Base-by-base conservation (phyloP, 2,888 invertebrate species). In the Lepidonotus clava region DNA sequence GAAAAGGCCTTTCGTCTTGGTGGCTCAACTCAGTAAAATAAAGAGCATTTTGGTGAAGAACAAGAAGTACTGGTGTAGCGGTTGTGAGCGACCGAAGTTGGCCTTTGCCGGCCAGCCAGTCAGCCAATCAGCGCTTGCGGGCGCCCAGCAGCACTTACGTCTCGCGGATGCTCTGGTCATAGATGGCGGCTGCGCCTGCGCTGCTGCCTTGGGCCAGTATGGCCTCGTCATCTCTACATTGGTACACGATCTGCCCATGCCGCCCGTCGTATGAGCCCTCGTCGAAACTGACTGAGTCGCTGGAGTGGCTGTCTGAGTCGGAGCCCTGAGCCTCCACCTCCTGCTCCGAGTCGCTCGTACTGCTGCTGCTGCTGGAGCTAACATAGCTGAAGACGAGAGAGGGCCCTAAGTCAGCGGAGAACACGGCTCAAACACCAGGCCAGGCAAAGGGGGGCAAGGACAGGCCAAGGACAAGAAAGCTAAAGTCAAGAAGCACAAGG, bases 241-340 rank as follows among this genome's bases (percentile, higher is more conserved):
- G 90, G 91, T 93, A 93, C 41, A 92, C 91, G 86, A 94, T 93
- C 89, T 92, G 91, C n/a, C 94, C 94, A 76, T 92, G 91, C n/a
- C 93, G 91, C 56, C 94, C 92, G 87, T 95, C 95, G 89, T 95
- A 95, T 6, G 94, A 94, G 4, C 94, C 95, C 90, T 95, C 95
- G 83, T 94, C 94, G 87, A 91, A 93, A 90, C 94, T 94, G 77
- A 80, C 80, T 77, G 86, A 85, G 1, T 88, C 87, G 28, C 76
- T 36, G 67, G 86, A 77, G 11, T 84, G 85, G 11, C 56, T 53
- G 18, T 84, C 89, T 5, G 84, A 83, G 8, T 85, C 87, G 0
- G 83, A 80, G 61, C 86, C 61, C 18, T 46, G 53, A 18, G 66
- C 85, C 51, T 88, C 88, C 32, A 80, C 87, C 46, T 84, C 83